Percentiles rank a stretch among this genome's conserved stretches.
These are phyloP conservation scores for Sitta carolinensis DNA, from an alignment of 2,797 vertebrate species.

Conservation along the genomic window DNA sequence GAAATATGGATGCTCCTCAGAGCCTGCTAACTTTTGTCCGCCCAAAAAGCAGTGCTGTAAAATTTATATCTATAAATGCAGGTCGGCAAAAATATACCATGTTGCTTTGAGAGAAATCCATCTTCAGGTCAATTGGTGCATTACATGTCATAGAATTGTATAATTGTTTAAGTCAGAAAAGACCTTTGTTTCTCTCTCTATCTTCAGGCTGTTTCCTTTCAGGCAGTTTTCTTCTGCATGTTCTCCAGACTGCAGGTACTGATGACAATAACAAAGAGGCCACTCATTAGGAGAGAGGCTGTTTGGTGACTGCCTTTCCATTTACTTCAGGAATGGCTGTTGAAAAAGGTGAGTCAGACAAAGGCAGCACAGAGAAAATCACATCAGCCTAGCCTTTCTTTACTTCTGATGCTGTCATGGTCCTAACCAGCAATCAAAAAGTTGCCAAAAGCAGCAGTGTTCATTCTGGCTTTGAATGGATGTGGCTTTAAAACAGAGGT, in stretches of 20 bases:
- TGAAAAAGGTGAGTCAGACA: neutral
- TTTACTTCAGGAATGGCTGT: neutral
- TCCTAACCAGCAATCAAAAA: neutral
- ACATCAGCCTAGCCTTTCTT: neutral
- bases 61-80: neutral
- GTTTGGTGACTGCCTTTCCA: neutral
- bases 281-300: neutral
- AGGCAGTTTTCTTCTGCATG: neutral
- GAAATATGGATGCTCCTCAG: neutral
- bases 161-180: neutral
- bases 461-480: neutral
- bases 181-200: neutral
- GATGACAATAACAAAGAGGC: neutral
- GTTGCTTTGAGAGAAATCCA: neutral
- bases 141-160: neutral
- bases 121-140: neutral
- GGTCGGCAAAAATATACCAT: neutral
- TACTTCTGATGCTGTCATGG: neutral
- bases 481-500: neutral
- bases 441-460: neutral
- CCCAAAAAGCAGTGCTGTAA: neutral
- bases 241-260: neutral
- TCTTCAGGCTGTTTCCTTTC: neutral
- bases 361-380: neutral
- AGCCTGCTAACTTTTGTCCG: neutral